Base-by-base conservation (phyloP, 2,888 invertebrate genomes). In the Callinectes sapidus region DNA sequence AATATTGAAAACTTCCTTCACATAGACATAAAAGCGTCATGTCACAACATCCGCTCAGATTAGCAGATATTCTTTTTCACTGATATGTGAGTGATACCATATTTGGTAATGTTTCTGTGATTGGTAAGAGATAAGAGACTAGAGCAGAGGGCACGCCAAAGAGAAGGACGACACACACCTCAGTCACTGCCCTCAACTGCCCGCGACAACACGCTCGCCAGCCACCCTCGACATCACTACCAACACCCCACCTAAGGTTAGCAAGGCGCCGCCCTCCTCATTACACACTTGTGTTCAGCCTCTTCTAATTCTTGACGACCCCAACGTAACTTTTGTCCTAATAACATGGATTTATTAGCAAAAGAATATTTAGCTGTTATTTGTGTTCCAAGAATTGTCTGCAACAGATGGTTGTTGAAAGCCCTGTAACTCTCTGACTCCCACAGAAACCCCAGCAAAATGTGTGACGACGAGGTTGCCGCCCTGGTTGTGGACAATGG, bases 401-500 rank as follows among this genome's bases (percentile, higher is more conserved):
- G 61, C 61, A 18, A 23, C 61, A 61, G 18, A 61, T 28, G 28
- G 28, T 71, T 71, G 71, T n/a, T 28, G 28, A 10, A 71, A 71
- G 28, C 10, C 28, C 71, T 10, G 13, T 71, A 71, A n/a, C 23
- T 71, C 71, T 2, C n/a, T 10, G 13, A 71, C 71, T 71, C 71
- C 71, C 71, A 71, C 71, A 71, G 71, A 71, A 71, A 71, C 71
- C 28, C 61, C 16, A 18, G 23, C 90, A 93, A 89, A 55, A 97
- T 97, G 97, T 97, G 97, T 95, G 97, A 97, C 96, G 97, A 97
- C 96, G 97, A 97, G 95, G 97, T 97, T 95, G 97, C 97, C 92
- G 97, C 97, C 94, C 96, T 97, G 95, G 97, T 97, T 93, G 97
- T 97, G 87, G 98, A 99, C 97, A 97, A 98, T 96, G 98, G 98